Evolutionary conservation across 1,140 invertebrate species (phyloP).

Genomic region (Bicyclus anynana): DNA sequence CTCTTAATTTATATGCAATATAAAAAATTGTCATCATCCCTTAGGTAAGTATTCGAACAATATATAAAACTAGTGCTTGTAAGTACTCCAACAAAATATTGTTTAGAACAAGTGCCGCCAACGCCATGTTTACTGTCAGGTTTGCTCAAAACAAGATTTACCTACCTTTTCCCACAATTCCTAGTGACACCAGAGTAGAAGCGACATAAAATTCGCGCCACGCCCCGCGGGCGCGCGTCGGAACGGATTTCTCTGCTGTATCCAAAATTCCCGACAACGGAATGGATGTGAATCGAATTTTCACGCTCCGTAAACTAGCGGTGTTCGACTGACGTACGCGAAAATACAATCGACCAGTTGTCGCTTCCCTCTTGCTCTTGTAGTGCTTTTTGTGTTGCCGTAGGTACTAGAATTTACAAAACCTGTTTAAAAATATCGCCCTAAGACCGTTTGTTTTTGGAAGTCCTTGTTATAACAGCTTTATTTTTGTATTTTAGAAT

Average conservation of each 20-base stretch:
- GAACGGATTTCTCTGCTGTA: not conserved
- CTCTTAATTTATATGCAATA: too few relatives aligned
- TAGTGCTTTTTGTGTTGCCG: too few relatives aligned
- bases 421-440: too few relatives aligned
- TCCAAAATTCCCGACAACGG: constrained; percentile 1
- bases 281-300: constrained; percentile 6
- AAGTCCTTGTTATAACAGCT: too few relatives aligned
- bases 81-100: not conserved
- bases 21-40: too few relatives aligned
- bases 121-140: not conserved
- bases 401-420: too few relatives aligned
- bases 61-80: too few relatives aligned
- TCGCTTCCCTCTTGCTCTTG: not conserved
- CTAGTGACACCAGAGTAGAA: not conserved
- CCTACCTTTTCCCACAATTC: not conserved
- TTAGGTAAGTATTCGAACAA: too few relatives aligned
- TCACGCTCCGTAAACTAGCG: constrained; percentile 3
- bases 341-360: not conserved
- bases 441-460: too few relatives aligned
- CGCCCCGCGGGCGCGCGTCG: not conserved
- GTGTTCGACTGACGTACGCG: not conserved
- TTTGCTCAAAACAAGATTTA: not conserved
- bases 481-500: too few relatives aligned
- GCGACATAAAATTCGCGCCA: not conserved
- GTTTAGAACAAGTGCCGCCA: not conserved